phyloP scores from a whole-genome alignment of 2,797 vertebrate genomes.

The Coccyzus lansbergi region DNA sequence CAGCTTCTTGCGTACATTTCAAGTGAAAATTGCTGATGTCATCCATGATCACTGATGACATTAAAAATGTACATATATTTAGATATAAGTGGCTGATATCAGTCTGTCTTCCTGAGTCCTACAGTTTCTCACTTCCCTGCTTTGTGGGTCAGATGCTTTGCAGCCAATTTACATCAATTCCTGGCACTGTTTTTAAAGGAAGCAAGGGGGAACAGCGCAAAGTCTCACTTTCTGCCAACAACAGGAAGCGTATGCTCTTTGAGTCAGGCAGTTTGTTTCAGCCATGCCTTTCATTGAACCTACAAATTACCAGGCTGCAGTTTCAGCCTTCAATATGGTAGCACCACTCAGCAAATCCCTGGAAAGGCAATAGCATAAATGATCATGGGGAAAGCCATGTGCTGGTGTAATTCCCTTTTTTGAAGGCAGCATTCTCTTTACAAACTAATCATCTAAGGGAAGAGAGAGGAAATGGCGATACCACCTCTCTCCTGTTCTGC shows the following conservation, averaged over 20 bases:
- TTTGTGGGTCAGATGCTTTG: constrained; percentile 42
- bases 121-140: constrained; percentile 62
- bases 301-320: neutral
- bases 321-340: neutral
- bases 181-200: constrained; percentile 70
- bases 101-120: neutral
- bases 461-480: neutral
- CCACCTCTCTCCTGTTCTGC: neutral
- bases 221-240: constrained; percentile 71
- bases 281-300: neutral
- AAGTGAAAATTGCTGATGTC: neutral
- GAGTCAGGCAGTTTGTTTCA: constrained; percentile 29
- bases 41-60: neutral
- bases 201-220: constrained; percentile 34
- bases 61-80: neutral
- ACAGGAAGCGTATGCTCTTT: constrained; percentile 53
- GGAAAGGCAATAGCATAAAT: neutral
- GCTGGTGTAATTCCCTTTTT: neutral
- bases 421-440: neutral
- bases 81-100: neutral
- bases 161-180: constrained; percentile 63
- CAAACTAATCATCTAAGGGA: neutral
- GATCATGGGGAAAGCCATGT: fast-evolving
- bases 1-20: neutral
- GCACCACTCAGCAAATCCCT: fast-evolving